These are phyloP conservation scores for Aplysina aerophoba DNA, from an alignment of 37 sponge, comb jelly and placozoan genomes.

Conservation along the genomic window DNA sequence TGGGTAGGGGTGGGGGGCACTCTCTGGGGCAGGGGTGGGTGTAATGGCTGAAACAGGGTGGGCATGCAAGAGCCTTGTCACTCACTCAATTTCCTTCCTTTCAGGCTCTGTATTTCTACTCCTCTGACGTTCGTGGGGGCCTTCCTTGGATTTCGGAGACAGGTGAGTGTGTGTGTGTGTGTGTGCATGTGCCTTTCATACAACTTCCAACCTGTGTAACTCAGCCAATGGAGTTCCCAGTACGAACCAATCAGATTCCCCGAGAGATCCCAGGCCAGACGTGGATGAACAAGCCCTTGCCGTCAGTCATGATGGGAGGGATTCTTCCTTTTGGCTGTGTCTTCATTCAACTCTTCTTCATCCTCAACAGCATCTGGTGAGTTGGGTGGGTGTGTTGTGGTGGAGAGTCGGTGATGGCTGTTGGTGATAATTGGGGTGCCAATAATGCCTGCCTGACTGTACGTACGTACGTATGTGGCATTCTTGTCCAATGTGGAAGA, in stretches of 20 bases:
- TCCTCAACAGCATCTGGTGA: conserved; percentile 98
- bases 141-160: conserved; percentile 91
- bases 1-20: too few species aligned
- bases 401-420: too few species aligned
- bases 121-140: conserved; percentile 98
- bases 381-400: background rate
- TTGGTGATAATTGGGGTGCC: too few species aligned
- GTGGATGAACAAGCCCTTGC: conserved; percentile 75
- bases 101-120: conserved; percentile 89
- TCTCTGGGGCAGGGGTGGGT: too few species aligned
- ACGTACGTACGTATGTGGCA: too few species aligned
- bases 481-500: too few species aligned
- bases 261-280: conserved; percentile 96
- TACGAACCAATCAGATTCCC: conserved; percentile 96
- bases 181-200: background rate
- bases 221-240: conserved; percentile 80
- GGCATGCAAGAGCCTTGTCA: background rate
- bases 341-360: conserved; percentile 98
- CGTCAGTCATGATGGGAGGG: conserved; percentile 95
- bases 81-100: background rate
- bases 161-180: conserved; percentile 32
- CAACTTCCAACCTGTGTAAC: background rate
- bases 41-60: too few species aligned
- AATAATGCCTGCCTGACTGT: too few species aligned
- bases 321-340: conserved; percentile 97